Evolutionary conservation across 2,888 invertebrate genomes (phyloP).

Genomic region (Liopterus haemorrhoidalis): DNA sequence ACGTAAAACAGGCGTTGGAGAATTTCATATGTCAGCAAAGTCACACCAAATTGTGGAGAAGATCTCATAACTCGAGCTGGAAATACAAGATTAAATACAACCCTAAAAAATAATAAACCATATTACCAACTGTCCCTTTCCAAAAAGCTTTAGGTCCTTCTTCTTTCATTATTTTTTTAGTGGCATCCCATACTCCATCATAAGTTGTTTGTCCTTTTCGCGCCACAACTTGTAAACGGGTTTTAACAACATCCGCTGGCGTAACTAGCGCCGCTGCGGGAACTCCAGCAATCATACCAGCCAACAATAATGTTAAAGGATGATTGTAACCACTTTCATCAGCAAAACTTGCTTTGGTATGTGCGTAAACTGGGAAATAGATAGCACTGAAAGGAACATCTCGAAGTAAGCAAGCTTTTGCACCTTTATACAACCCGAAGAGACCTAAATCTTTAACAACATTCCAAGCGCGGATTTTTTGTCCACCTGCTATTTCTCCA

Average conservation of each 20-base stretch:
- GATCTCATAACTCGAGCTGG: constrained; percentile 93
- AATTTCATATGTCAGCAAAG: constrained; percentile 92
- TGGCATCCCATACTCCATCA: constrained; percentile 86
- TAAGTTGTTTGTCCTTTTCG: constrained; percentile 95
- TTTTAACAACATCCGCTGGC: constrained; percentile 99
- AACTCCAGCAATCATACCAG: constrained; percentile 88
- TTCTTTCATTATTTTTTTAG: constrained; percentile 83
- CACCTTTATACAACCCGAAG: constrained; percentile 92
- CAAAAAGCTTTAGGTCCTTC: constrained; percentile 96
- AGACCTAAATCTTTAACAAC: constrained; percentile 94
- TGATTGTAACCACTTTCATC: constrained; percentile 96
- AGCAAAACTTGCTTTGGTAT: constrained; percentile 84
- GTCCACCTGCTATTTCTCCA: constrained; percentile 83
- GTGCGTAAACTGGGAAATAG: constrained; percentile 96
- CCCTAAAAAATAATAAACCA: no score
- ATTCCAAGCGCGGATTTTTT: constrained; percentile 78
- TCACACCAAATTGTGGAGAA: constrained; percentile 98
- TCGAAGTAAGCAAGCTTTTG: constrained; percentile 88
- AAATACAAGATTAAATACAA: constrained; percentile 37
- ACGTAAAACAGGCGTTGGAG: constrained; percentile 92
- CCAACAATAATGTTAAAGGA: constrained; percentile 73
- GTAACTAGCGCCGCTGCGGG: constrained; percentile 97
- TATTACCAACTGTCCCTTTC: constrained; percentile 85
- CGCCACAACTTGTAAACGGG: constrained; percentile 85
- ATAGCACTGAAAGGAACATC: constrained; percentile 98